phyloP scores from a whole-genome alignment of 37 sponge, comb jelly and placozoan species.

The Sycon ciliatum region DNA sequence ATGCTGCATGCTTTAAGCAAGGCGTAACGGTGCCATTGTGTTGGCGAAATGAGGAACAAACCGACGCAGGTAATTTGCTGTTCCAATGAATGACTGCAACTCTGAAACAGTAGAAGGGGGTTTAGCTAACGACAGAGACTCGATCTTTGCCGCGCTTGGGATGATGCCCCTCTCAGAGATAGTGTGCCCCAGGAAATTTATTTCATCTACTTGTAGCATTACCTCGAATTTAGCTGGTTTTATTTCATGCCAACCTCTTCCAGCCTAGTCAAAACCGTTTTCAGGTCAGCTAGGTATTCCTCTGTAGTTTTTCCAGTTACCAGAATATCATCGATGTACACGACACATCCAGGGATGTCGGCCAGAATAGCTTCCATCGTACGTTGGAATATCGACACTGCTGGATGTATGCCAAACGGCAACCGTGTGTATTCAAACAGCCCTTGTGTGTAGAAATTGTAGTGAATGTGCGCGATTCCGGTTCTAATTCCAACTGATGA shows the following conservation, averaged over 20 bases:
- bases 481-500: conserved; percentile 1
- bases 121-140: conserved; percentile 10
- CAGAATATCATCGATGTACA: conserved; percentile 32
- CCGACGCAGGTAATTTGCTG: no score
- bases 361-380: conserved; percentile 29
- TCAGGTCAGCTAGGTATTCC: conserved; percentile 8
- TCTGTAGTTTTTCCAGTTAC: conserved; percentile 14
- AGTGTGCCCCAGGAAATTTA: conserved; percentile 23
- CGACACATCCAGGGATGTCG: conserved; percentile 11
- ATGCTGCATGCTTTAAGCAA: no score
- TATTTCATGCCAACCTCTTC: neutral
- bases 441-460: conserved; percentile 35
- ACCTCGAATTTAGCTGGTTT: neutral
- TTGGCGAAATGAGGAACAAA: no score
- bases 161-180: conserved; percentile 10
- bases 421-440: conserved; percentile 28
- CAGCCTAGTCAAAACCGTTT: conserved; percentile 2
- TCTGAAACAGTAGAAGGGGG: conserved; percentile 10
- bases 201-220: neutral
- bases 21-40: no score
- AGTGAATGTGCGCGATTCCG: neutral
- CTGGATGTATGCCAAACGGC: conserved; percentile 35
- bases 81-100: conserved; percentile 6
- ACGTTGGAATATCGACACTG: conserved; percentile 40
- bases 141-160: conserved; percentile 1